These are phyloP conservation scores for Dicycla oo DNA, from an alignment of 2,888 invertebrate genomes.

Conservation along the genomic window DNA sequence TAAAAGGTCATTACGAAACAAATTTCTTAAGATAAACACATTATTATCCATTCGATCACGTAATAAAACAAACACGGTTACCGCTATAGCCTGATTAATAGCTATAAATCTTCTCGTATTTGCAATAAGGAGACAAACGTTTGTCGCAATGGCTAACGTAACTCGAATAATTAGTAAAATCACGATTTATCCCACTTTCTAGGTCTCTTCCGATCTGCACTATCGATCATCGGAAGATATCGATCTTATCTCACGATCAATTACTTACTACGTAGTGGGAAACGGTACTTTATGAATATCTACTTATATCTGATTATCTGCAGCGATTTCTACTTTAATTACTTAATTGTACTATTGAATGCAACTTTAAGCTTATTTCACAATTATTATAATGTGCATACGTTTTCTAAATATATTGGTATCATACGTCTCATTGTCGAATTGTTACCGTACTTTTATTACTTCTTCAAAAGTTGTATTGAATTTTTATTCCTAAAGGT, in stretches of 20 bases:
- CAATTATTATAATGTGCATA: not conserved
- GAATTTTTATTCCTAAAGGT: not conserved
- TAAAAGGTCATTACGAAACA: slow-evolving; percentile 79
- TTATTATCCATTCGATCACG: slow-evolving; percentile 79
- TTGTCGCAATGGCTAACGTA: slow-evolving; percentile 84
- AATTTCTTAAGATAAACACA: slow-evolving; percentile 80
- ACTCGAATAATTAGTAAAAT: slow-evolving; percentile 86
- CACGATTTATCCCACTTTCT: slow-evolving; percentile 87
- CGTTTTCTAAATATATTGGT: slow-evolving; percentile 4
- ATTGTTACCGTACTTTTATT: too few relatives aligned
- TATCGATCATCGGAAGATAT: slow-evolving; percentile 85
- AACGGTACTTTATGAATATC: slow-evolving; percentile 72
- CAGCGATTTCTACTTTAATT: slow-evolving; percentile 46
- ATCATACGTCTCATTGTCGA: not conserved
- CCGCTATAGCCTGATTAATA: slow-evolving; percentile 79
- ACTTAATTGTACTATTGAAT: slow-evolving; percentile 45
- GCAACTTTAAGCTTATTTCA: slow-evolving; percentile 13
- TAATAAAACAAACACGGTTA: slow-evolving; percentile 81
- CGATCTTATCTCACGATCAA: slow-evolving; percentile 79
- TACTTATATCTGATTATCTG: slow-evolving; percentile 61
- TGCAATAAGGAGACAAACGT: slow-evolving; percentile 84
- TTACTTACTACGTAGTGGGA: slow-evolving; percentile 76
- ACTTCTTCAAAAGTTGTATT: not conserved
- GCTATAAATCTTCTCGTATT: slow-evolving; percentile 83
- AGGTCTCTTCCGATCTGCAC: slow-evolving; percentile 81